phyloP scores from a whole-genome alignment of 2,797 vertebrate species.

The Xenopus petersii region DNA sequence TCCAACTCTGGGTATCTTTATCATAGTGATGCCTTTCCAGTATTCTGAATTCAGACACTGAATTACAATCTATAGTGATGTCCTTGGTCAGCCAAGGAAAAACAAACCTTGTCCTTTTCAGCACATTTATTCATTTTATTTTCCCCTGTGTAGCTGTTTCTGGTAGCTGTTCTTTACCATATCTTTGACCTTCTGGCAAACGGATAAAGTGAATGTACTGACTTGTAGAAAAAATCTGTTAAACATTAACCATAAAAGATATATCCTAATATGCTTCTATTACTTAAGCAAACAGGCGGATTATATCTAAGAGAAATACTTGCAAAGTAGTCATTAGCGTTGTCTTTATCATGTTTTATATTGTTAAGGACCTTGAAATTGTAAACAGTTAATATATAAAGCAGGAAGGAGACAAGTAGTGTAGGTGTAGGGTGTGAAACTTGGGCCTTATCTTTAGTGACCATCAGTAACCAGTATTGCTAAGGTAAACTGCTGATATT shows the following conservation, averaged over 20 bases:
- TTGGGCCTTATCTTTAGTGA: constrained; percentile 11
- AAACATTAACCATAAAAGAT: constrained; percentile 34
- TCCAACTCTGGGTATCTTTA: too few species aligned
- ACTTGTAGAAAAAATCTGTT: constrained; percentile 23
- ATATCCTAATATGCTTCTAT: constrained; percentile 43
- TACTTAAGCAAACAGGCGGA: constrained; percentile 42
- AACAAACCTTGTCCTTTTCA: neutral
- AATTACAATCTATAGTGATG: too few species aligned
- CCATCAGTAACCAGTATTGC: constrained; percentile 1
- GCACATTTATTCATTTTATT: constrained; percentile 8
- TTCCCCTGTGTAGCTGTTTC: constrained; percentile 17
- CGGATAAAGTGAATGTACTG: constrained; percentile 38
- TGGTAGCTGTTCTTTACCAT: constrained; percentile 21
- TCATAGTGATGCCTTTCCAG: too few species aligned
- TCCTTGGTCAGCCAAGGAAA: too few species aligned
- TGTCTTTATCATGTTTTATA: constrained; percentile 33
- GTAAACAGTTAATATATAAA: constrained; percentile 15
- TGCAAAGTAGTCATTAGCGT: constrained; percentile 26
- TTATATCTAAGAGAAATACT: constrained; percentile 40
- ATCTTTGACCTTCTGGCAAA: constrained; percentile 35
- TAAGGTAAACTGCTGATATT: neutral
- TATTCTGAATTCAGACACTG: too few species aligned
- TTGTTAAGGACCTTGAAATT: constrained; percentile 40
- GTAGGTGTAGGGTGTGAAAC: constrained; percentile 6
- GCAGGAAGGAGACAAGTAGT: neutral